Base-by-base conservation (phyloP, 2,113 vertebrate species). In the Clarias batrachus region DNA sequence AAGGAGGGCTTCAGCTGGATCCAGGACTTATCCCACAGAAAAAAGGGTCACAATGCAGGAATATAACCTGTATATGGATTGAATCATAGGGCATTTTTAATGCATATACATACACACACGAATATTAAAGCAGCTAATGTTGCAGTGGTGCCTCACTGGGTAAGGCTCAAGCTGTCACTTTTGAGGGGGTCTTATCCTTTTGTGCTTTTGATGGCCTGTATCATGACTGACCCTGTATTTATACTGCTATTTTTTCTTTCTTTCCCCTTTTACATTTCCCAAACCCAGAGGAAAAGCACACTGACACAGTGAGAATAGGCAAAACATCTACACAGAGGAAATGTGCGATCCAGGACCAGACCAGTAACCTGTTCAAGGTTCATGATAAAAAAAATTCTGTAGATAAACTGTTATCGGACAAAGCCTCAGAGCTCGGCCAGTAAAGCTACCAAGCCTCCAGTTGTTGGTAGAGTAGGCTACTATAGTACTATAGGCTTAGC, bases 401-500 rank as follows among this genome's bases (percentile, higher is more conserved):
- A 48, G 41, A 48, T 48, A 7, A 41, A 48, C 41, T 48, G 48
- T 48, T 68, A 37, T 68, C 70, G 17, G 62, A 79, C 25, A 19
- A 16, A 78, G 73, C 73, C 37, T 54, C 59, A 52, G 37, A 57
- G 30, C 76, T 41, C 62, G 41, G 30, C 63, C 19, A 68, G 27
- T 7, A 62, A 87, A 63, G 37, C 41, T 52, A 59, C 37, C 70
- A 77, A 76, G 59, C n/a, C 59, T 70, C 68, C 30, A 37, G 56
- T 60, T 5, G 27, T 62, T 71, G 19, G 66, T 48, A 13, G 41
- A 66, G 59, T 30, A 21, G 59, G 23, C 62, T 52, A 68, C 63
- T n/a, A 81, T 52, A 21, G 73, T 52, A 68, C 71, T n/a, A 81
- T 52, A 27, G 27, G 70, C 59, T 52, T 65, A 83, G 63, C 74